A percentile compares a stretch with the other conserved stretches of the same genome.
Conservation (phyloP, 2,888 invertebrate genomes). For the Eledona agricola region DNA sequence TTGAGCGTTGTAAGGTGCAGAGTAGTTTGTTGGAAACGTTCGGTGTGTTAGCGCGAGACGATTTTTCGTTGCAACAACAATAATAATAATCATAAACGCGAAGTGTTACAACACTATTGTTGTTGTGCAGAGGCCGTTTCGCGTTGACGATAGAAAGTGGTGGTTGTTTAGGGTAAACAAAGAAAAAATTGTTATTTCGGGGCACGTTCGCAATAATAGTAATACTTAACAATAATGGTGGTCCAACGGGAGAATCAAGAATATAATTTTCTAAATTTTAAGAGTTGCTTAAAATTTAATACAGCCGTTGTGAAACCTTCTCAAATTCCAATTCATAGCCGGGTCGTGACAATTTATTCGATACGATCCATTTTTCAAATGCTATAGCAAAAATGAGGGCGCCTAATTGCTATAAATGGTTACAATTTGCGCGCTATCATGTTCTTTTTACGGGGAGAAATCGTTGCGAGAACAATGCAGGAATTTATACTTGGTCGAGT, state of each 20-base stretch:
- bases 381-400: too few relatives aligned
- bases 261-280: too few relatives aligned
- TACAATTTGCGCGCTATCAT: constrained; percentile 9
- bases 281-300: too few relatives aligned
- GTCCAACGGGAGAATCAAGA: too few relatives aligned
- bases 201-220: too few relatives aligned
- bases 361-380: background rate
- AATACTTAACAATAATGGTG: too few relatives aligned
- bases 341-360: too few relatives aligned
- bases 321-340: too few relatives aligned
- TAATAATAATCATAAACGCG: constrained; percentile 15
- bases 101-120: constrained; percentile 34
- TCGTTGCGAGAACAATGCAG: constrained; percentile 21
- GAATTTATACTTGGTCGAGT: constrained; percentile 3
- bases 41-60: constrained; percentile 12
- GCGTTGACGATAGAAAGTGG: constrained; percentile 37
- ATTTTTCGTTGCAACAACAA: too few relatives aligned
- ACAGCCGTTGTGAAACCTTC: too few relatives aligned
- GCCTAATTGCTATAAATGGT: constrained; percentile 11
- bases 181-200: constrained; percentile 11
- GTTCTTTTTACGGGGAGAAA: constrained; percentile 20
- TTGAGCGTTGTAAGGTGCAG: constrained; percentile 18
- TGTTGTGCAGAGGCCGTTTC: constrained; percentile 33
- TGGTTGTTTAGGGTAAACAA: constrained; percentile 14
- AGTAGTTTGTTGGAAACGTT: constrained; percentile 20